A percentile compares a stretch with the other conserved stretches of the same genome.
phyloP scores from a whole-genome alignment of 2,113 vertebrate species.

The Plecotus auritus region DNA sequence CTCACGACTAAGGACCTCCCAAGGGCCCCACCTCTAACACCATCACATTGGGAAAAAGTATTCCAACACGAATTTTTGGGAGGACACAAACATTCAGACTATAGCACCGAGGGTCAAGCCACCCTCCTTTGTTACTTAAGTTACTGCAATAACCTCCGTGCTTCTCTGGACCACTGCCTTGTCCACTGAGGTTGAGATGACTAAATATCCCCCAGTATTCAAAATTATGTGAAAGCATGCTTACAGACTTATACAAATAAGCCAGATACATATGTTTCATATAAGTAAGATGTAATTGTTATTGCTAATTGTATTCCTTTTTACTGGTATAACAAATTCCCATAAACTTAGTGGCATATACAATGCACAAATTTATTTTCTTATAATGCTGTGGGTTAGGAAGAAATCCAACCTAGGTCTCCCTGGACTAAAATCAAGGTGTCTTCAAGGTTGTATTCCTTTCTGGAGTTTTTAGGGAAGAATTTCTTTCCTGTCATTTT shows the following conservation, averaged over 20 bases:
- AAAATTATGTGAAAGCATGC: not conserved
- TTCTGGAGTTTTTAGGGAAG: not conserved
- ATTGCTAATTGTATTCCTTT: not conserved
- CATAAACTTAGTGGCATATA: not conserved
- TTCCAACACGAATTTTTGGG: not conserved
- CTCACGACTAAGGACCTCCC: not conserved
- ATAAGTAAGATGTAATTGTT: not conserved
- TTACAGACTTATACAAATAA: not conserved
- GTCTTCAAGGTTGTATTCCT: not conserved
- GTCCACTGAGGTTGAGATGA: not conserved
- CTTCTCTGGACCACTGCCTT: not conserved
- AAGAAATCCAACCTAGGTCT: not conserved
- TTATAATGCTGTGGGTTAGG: not conserved
- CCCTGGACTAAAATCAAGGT: not conserved
- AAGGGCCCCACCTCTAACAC: not conserved
- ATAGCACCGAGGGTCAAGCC: not conserved
- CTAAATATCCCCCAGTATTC: not conserved
- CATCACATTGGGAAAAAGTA: not conserved
- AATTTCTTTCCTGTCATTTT: not conserved
- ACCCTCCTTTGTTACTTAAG: not conserved
- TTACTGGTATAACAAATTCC: not conserved
- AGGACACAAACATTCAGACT: not conserved
- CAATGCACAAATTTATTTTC: not conserved
- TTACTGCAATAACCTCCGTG: not conserved
- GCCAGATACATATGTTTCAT: not conserved